phyloP scores from a whole-genome alignment of 2,113 vertebrate species.

The Petaurus breviceps region DNA sequence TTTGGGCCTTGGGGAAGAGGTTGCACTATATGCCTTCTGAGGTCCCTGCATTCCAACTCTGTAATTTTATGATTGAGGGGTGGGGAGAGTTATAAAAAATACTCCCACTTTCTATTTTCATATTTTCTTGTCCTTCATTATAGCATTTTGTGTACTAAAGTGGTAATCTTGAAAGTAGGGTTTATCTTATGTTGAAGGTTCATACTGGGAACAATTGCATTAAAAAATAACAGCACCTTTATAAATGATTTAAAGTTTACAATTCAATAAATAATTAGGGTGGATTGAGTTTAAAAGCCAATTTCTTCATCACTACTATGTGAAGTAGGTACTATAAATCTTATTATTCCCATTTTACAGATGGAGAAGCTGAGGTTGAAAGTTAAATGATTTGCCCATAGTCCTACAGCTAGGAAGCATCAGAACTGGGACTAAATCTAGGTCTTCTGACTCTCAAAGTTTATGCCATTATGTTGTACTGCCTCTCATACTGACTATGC shows the following conservation, averaged over 20 bases:
- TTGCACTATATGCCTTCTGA: background rate
- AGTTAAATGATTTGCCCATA: background rate
- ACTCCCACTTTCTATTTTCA: slow-evolving; percentile 31
- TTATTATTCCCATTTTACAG: background rate
- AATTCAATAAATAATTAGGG: background rate
- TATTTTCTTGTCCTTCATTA: slow-evolving; percentile 16
- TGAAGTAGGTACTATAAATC: background rate
- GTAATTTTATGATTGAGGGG: slow-evolving; percentile 18
- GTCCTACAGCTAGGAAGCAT: background rate
- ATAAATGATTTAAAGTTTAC: background rate
- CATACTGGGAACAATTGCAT: background rate
- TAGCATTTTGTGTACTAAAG: slow-evolving; percentile 7
- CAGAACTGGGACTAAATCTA: background rate
- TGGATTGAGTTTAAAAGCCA: background rate
- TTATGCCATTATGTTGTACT: background rate
- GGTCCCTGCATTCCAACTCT: background rate
- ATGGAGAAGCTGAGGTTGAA: background rate
- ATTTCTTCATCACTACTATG: background rate
- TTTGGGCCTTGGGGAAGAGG: background rate
- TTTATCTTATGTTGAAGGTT: slow-evolving; percentile 30
- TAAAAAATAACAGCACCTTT: background rate
- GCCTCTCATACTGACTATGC: background rate
- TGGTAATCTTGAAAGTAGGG: background rate
- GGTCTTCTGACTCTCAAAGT: background rate
- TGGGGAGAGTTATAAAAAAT: slow-evolving; percentile 44